Evolutionary conservation across 2,797 vertebrate species (phyloP), one percentile per base, ranked within the genome.

Genomic region (Ataeniobius toweri): DNA sequence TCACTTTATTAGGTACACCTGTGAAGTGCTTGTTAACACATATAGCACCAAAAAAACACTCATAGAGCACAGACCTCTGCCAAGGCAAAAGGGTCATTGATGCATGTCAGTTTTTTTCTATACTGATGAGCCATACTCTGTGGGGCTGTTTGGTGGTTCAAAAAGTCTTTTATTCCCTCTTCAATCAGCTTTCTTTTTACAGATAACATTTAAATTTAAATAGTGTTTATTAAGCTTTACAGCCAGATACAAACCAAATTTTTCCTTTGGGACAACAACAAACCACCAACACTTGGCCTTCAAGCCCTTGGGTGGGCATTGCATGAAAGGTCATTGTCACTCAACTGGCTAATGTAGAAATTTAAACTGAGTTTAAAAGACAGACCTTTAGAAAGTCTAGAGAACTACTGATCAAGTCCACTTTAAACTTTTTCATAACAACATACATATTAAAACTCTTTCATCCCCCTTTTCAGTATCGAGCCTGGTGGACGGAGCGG

Each of bases 401-500:
- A 69, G n/a, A 46, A 26, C 26, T 59, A 14, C 26, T 59, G 58
- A 59, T 5, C 7, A 28, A 1, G 13, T 46, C 41, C 14, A 13
- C 24, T 46, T 46, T 12, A 26, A 46, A 46, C 13, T 46, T 69
- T 26, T 26, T 69, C 18, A 72, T 55, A 28, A 53, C 7, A 31
- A 18, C 16, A 9, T 6, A 51, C 18, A 9, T 0, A 26, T 46
- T 8, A 28, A 61, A 28, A 0, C 39, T 46, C 26, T 3, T 24
- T 76, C 26, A 46, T 44, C 20, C 46, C 41, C 56, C 53, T n/a
- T 13, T 14, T 3, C 76, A 98, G 96, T 96, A 95, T 80, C 95
- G 94, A 69, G 94, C 93, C 78, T 98, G 97, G 97, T 95, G 97
- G 89, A 94, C 86, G 85, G 96, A 96, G 61, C 93, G 92, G 18